phyloP scores from a whole-genome alignment of 2,113 vertebrate genomes.

The Isurus oxyrinchus region DNA sequence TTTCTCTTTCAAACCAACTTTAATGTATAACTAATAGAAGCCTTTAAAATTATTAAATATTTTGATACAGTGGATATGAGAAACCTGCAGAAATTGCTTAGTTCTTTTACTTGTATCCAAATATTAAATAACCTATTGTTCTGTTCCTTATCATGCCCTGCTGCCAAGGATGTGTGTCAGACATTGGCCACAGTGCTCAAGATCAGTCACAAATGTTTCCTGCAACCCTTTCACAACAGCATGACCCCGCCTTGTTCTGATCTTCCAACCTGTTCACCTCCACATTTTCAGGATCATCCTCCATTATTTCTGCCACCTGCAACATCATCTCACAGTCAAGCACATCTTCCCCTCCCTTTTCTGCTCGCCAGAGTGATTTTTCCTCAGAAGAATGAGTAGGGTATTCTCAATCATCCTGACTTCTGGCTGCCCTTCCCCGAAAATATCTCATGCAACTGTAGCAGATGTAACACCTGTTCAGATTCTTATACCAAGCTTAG shows the following conservation, averaged over 20 bases:
- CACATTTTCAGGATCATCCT: neutral
- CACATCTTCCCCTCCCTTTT: neutral
- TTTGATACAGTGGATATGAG: neutral
- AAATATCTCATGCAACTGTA: neutral
- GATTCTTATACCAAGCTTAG: neutral
- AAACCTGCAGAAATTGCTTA: neutral
- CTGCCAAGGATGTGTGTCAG: neutral
- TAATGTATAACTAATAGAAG: too few species aligned
- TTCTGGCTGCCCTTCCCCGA: constrained; percentile 1
- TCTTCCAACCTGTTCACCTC: neutral
- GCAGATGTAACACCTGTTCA: neutral
- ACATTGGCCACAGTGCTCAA: neutral
- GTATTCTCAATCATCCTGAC: constrained; percentile 5
- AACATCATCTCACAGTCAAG: neutral
- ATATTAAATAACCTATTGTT: neutral
- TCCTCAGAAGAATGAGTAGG: too few species aligned
- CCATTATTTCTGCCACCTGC: neutral
- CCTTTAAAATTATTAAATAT: too few species aligned
- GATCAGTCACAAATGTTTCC: neutral
- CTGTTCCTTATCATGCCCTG: neutral
- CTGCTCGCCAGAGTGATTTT: neutral
- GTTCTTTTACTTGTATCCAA: neutral
- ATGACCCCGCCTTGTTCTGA: neutral
- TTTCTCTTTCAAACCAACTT: neutral
- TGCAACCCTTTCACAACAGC: neutral